Evolutionary conservation across 2,797 vertebrate species (phyloP).

Genomic region (Alcedo atthis): DNA sequence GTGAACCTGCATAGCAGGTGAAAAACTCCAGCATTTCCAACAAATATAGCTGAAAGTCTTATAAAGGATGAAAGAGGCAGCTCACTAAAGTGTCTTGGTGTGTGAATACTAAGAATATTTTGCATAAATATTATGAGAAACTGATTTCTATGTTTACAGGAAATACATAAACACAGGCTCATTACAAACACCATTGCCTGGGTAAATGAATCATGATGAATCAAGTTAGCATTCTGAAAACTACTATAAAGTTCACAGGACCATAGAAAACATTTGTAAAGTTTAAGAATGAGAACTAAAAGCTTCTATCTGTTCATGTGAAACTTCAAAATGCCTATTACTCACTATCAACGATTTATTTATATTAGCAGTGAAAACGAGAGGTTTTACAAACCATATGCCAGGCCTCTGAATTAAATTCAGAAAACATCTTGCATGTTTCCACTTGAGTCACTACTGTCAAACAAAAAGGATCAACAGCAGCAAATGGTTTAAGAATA

Average conservation of each 20-base stretch:
- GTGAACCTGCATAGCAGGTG: background rate
- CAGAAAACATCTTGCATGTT: background rate
- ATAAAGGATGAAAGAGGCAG: background rate
- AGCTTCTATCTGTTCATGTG: background rate
- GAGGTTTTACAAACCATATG: background rate
- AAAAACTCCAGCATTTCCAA: background rate
- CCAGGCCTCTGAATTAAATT: background rate
- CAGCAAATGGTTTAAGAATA: background rate
- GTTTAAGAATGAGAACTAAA: slow-evolving; percentile 1
- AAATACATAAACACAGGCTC: slow-evolving; percentile 20
- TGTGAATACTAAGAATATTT: background rate
- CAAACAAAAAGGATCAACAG: background rate
- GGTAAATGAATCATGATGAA: slow-evolving; percentile 35
- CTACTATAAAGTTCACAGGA: background rate
- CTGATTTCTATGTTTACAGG: slow-evolving; percentile 17
- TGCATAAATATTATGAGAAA: slow-evolving; percentile 25
- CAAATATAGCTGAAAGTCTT: background rate
- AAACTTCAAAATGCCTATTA: background rate
- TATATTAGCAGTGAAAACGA: background rate
- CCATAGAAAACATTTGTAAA: slow-evolving; percentile 9
- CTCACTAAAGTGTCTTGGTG: background rate
- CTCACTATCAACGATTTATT: background rate
- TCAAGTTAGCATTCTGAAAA: background rate
- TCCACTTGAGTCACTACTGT: background rate
- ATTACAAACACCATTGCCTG: slow-evolving; percentile 32